A percentile compares a stretch with the other conserved stretches of the same genome.
Evolutionary conservation across 1,140 invertebrate species (phyloP).

Genomic region (Brevipalpus yothersi): DNA sequence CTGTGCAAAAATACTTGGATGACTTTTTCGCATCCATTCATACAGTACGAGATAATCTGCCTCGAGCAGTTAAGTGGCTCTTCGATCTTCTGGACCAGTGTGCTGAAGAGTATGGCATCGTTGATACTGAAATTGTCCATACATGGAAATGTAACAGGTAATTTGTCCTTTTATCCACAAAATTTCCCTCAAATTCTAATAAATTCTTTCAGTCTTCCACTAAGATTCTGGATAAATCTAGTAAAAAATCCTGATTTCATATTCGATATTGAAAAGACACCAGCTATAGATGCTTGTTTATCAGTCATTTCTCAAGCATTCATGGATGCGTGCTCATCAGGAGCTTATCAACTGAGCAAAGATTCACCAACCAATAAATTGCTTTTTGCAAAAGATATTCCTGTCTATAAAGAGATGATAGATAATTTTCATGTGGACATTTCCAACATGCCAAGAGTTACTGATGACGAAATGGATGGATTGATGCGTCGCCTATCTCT

Average conservation of each 20-base stretch:
- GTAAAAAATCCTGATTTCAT: constrained; percentile 93
- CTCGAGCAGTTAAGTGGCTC: too few species aligned
- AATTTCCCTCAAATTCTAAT: not conserved
- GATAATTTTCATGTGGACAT: constrained; percentile 15
- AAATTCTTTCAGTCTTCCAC: constrained; percentile 38
- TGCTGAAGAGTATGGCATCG: constrained; percentile 51
- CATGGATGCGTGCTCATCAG: constrained; percentile 77
- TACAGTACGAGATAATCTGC: too few species aligned
- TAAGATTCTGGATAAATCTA: constrained; percentile 89
- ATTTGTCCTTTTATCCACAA: not conserved
- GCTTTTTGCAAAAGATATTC: constrained; percentile 17
- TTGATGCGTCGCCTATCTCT: constrained; percentile 45
- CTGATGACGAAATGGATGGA: constrained; percentile 90
- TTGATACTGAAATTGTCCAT: constrained; percentile 67
- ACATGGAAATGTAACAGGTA: constrained; percentile 79
- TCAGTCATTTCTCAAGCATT: constrained; percentile 87
- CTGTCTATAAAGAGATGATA: constrained; percentile 14
- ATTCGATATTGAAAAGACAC: constrained; percentile 81
- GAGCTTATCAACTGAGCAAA: constrained; percentile 37
- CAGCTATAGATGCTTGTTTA: constrained; percentile 67
- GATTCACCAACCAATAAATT: constrained; percentile 21
- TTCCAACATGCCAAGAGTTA: constrained; percentile 39
- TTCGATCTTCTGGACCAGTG: constrained; percentile 83
- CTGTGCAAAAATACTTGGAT: too few species aligned
- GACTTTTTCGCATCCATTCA: too few species aligned